These are phyloP conservation scores for Aphis craccivora DNA, from an alignment of 1,140 invertebrate species.

Conservation along the genomic window DNA sequence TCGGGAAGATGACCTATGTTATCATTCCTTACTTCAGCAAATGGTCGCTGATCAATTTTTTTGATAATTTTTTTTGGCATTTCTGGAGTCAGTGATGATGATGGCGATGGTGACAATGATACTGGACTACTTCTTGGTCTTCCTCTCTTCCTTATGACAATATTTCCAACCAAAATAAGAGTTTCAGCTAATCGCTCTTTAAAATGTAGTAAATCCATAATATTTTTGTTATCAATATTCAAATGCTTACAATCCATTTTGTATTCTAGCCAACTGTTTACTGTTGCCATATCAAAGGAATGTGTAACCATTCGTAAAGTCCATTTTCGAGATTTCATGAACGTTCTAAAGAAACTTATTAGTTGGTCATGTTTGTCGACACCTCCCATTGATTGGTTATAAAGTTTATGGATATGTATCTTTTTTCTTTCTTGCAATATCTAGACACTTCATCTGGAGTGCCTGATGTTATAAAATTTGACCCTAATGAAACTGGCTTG, in stretches of 20 bases:
- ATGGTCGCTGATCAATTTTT: background rate
- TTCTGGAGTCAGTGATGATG: background rate
- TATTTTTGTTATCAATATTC: too few relatives aligned
- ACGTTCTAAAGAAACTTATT: too few relatives aligned
- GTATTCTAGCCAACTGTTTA: too few relatives aligned
- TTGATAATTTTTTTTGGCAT: background rate
- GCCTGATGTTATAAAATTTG: background rate
- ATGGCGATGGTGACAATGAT: background rate
- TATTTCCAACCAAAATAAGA: background rate
- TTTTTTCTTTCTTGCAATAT: background rate
- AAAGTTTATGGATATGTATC: background rate
- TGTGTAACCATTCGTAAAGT: too few relatives aligned
- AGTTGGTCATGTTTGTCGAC: too few relatives aligned
- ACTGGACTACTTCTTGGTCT: background rate
- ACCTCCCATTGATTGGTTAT: too few relatives aligned
- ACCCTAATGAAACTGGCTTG: conserved; percentile 5
- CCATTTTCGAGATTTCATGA: too few relatives aligned
- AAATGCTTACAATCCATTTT: too few relatives aligned
- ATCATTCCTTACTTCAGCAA: background rate
- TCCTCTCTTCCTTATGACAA: background rate
- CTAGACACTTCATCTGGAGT: background rate
- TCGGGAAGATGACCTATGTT: background rate
- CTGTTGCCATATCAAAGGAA: too few relatives aligned
- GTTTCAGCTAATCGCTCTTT: background rate
- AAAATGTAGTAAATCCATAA: too few relatives aligned